Base-by-base conservation (phyloP, 2,113 vertebrate genomes). In the Solea senegalensis region DNA sequence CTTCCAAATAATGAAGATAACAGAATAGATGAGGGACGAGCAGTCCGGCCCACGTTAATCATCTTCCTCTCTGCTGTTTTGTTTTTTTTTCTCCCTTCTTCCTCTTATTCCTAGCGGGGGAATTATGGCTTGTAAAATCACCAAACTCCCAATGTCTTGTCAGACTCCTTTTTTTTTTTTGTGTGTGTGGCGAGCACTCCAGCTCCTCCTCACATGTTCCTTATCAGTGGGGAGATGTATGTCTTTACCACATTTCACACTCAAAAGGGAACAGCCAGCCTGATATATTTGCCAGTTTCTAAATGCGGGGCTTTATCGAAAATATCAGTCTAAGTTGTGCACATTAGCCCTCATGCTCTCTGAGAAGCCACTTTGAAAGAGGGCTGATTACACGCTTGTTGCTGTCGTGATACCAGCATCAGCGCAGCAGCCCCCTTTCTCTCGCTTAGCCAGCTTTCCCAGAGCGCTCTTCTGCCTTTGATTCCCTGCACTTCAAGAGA, bases 211-310 rank as follows among this genome's bases (percentile, higher is more conserved):
- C 40, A 56, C 80, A 48, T 87, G 87, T 76, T 73, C 82, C 87
- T 92, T 92, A 91, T 92, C 91, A 88, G 90, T 60, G 78, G 65
- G 76, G 82, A 90, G 87, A 91, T 92, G 82, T 88, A 90, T 84
- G 88, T 91, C 89, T 92, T 92, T 90, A 92, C 90, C 91, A 84
- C 87, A 85, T 91, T 92, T 91, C 88, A 91, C 88, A 90, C 89
- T 89, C 86, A 76, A 84, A 86, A 63, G 77, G 78, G 87, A 86
- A 84, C 81, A 82, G 85, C 78, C 84, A 70, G 85, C 79, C 85
- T 80, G 86, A 90, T 90, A 69, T 75, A 86, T 90, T 90, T 88
- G 85, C 88, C 88, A 86, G 90, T 87, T 80, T 34, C 89, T 90
- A 90, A 91, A 90, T 86, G 86, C 60, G 81, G 87, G 77, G 86